Base-by-base conservation (phyloP, 2,113 vertebrate genomes). In the Sylvia atricapilla region DNA sequence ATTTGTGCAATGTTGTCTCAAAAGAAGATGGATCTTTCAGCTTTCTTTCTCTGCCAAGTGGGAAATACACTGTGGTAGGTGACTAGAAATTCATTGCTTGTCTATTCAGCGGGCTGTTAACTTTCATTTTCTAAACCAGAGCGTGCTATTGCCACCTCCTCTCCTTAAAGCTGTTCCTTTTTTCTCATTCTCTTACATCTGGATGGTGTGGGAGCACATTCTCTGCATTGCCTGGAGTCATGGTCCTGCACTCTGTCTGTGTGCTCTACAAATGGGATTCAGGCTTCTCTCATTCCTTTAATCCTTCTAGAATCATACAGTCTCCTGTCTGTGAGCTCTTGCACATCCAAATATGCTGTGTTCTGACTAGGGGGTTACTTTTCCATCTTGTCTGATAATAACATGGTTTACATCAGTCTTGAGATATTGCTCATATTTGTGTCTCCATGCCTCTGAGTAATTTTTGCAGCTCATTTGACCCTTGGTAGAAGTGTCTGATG, bases 31-130 rank as follows among this genome's bases (percentile, higher is more conserved):
- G 99, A 52, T 98, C 98, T 4, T 99, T 99, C 93, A 97, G 97
- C 74, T 99, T 99, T 93, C 97, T 97, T 53, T 99, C 99, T 15
- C 97, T 99, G 92, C 98, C 99, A 15, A 99, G 99, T 37, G 99
- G 99, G 41, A 98, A 97, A 68, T 99, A 99, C 95, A 99, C 98
- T 3, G 99, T 99, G 98, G 99, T 99, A 95, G 97, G 98, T 95
- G 89, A 41, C 47, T 83, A 47, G 22, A 33, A 52, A 46, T 44
- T 75, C 2, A 0, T 31, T 59, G 20, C 30, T 68, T 90, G 4
- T 74, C 50, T 76, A 1, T 83, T 23, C 16, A 3, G 22, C 62
- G 72, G 13, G 3, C 41, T 90, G 47, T 81, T 94, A 70, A 37
- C 44, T 92, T 84, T 23, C 1, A 18, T 73, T 87, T 90, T 89